These are phyloP conservation scores for Arnoldichthys spilopterus DNA, from an alignment of 2,797 vertebrate genomes.

Conservation along the genomic window DNA sequence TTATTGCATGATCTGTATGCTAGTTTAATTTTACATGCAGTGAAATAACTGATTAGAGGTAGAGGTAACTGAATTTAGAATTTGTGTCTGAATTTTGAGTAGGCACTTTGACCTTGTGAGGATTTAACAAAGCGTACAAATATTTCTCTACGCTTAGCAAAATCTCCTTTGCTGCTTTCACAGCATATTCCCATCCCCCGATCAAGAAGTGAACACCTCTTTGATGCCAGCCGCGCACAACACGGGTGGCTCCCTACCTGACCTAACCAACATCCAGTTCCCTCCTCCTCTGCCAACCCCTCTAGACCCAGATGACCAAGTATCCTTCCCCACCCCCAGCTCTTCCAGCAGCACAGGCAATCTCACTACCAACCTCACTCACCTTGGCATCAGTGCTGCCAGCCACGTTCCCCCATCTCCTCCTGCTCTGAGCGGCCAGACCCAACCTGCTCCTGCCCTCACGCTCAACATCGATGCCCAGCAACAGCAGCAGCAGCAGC, in stretches of 20 bases:
- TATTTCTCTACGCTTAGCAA: neutral
- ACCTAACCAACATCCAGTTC: constrained; percentile 98
- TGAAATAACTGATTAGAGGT: too few species aligned
- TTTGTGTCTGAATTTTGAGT: neutral
- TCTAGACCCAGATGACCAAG: constrained; percentile 89
- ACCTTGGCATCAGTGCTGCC: constrained; percentile 88
- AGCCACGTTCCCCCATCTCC: constrained; percentile 85
- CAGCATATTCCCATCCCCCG: constrained; percentile 96
- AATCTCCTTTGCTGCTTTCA: constrained; percentile 8
- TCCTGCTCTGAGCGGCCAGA: constrained; percentile 77
- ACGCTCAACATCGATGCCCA: constrained; percentile 86
- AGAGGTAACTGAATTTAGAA: neutral
- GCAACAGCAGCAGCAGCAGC: constrained; percentile 79
- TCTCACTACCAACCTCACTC: constrained; percentile 92
- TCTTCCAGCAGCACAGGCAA: constrained; percentile 90
- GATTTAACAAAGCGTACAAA: neutral
- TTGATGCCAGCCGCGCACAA: constrained; percentile 90
- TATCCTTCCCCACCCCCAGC: constrained; percentile 88
- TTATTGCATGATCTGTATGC: neutral
- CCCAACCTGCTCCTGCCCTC: constrained; percentile 82
- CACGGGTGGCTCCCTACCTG: constrained; percentile 95
- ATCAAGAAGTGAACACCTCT: constrained; percentile 89
- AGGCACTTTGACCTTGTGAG: neutral
- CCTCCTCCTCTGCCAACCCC: constrained; percentile 97
- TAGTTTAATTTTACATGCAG: neutral